A percentile compares a stretch with the other conserved stretches of the same genome.
Conservation (phyloP, 2,797 vertebrate species). For the Paratrypauchen microcephalus region DNA sequence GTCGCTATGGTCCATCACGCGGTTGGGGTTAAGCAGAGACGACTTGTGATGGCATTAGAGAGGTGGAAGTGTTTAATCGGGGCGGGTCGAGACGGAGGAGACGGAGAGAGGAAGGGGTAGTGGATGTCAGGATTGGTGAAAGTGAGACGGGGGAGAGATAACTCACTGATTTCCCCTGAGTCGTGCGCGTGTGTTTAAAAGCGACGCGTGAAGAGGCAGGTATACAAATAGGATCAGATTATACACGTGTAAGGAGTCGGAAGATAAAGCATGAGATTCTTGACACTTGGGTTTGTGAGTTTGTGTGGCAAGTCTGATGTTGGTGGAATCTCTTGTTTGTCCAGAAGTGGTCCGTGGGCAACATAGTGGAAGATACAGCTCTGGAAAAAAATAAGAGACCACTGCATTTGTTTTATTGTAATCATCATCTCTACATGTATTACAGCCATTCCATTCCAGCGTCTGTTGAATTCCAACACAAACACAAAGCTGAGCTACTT, state of each 20-base stretch:
- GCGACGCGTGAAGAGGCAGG: slow-evolving; percentile 3
- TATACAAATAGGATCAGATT: slow-evolving; percentile 2
- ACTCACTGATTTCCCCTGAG: slow-evolving; percentile 63
- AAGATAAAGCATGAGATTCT: neutral
- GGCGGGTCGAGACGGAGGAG: slow-evolving; percentile 39
- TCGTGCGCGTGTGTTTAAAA: slow-evolving; percentile 14
- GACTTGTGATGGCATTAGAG: slow-evolving; percentile 65
- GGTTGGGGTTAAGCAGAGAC: slow-evolving; percentile 68
- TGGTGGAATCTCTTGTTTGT: neutral
- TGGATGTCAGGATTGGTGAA: slow-evolving; percentile 62
- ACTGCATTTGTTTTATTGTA: too few relatives aligned
- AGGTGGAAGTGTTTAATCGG: slow-evolving; percentile 61
- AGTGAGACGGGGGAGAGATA: slow-evolving; percentile 56
- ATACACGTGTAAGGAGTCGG: slow-evolving; percentile 2
- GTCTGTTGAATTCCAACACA: too few relatives aligned
- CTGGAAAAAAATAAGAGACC: too few relatives aligned
- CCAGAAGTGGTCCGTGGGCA: too few relatives aligned
- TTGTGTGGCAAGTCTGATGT: neutral
- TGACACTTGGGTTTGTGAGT: neutral
- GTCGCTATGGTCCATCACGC: slow-evolving; percentile 45
- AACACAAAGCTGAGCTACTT: too few relatives aligned
- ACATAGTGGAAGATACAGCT: too few relatives aligned
- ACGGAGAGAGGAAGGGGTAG: slow-evolving; percentile 52
- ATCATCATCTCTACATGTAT: too few relatives aligned
- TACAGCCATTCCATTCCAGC: too few relatives aligned